These are phyloP conservation scores for Drosophila hydei DNA, from an alignment of 1,140 invertebrate genomes.

Conservation along the genomic window DNA sequence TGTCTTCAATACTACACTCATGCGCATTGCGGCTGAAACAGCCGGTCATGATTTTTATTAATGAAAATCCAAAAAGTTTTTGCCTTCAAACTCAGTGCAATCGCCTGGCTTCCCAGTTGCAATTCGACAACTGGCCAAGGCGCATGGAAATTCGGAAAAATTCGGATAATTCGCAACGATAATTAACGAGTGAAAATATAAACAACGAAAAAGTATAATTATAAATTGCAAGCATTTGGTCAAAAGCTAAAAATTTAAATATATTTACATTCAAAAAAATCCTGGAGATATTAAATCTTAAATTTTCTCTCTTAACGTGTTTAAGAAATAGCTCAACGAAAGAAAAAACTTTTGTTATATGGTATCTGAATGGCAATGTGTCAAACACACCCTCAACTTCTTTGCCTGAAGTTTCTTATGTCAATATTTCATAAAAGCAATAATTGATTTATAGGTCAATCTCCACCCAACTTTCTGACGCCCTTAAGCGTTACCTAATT, in stretches of 20 bases:
- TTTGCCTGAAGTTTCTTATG: not conserved
- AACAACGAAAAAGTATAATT: conserved; percentile 27
- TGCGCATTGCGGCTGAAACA: conserved; percentile 33
- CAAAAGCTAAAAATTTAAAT: not conserved
- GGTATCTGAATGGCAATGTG: too few relatives aligned
- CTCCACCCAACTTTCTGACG: conserved; percentile 24
- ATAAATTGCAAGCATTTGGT: conserved; percentile 37
- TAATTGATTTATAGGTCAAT: conserved; percentile 73
- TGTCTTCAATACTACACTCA: conserved; percentile 42
- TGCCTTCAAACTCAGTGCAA: conserved; percentile 19
- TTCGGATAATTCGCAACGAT: conserved; percentile 2
- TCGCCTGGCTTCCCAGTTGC: conserved; percentile 63
- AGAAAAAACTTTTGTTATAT: too few relatives aligned
- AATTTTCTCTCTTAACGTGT: too few relatives aligned
- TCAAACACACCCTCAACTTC: not conserved
- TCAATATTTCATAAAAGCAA: not conserved
- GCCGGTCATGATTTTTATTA: conserved; percentile 58
- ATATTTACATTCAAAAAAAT: conserved; percentile 26
- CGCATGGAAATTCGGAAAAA: conserved; percentile 65
- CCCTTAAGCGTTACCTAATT: conserved; percentile 42
- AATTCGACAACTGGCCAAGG: conserved; percentile 68
- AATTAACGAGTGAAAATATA: conserved; percentile 29
- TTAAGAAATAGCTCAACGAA: too few relatives aligned
- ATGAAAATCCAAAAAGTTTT: conserved; percentile 41
- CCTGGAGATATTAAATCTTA: conserved; percentile 11